phyloP scores from a whole-genome alignment of 2,888 invertebrate genomes.

The Epistrophe grossulariae region DNA sequence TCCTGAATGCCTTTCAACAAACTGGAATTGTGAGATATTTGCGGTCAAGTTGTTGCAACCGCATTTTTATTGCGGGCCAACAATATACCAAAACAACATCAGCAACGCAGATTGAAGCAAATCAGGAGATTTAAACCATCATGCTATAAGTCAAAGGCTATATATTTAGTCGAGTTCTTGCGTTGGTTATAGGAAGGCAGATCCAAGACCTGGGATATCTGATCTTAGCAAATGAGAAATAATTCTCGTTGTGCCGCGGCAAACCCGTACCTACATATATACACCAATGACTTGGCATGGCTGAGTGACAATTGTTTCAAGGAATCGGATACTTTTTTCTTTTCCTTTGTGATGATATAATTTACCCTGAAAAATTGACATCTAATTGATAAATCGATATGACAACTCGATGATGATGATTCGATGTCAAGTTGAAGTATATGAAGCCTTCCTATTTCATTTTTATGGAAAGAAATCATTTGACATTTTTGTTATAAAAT shows the following conservation, averaged over 20 bases:
- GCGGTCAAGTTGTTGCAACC: constrained; percentile 72
- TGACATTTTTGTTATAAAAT: constrained; percentile 5
- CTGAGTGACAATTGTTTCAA: constrained; percentile 33
- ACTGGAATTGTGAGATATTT: constrained; percentile 60
- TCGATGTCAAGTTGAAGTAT: constrained; percentile 25
- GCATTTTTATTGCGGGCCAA: constrained; percentile 62
- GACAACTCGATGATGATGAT: constrained; percentile 54
- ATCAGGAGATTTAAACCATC: constrained; percentile 18
- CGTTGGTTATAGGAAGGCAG: not conserved
- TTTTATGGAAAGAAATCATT: constrained; percentile 2
- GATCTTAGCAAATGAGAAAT: constrained; percentile 1
- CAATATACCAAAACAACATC: constrained; percentile 3
- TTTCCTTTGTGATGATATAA: constrained; percentile 48
- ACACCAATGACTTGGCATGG: not conserved
- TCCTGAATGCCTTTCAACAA: constrained; percentile 29
- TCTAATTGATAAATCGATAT: constrained; percentile 59
- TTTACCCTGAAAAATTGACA: constrained; percentile 43
- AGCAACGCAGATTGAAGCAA: constrained; percentile 6
- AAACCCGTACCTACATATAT: not conserved
- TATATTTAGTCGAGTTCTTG: not conserved
- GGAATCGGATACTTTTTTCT: constrained; percentile 32
- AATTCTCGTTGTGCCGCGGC: not conserved
- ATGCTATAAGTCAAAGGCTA: constrained; percentile 25
- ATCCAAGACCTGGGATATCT: not conserved
- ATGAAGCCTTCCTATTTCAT: not conserved